Percentiles rank a stretch among this genome's conserved stretches.
Conservation (phyloP, 2,113 vertebrate genomes). For the Chlorodrepanis virens region DNA sequence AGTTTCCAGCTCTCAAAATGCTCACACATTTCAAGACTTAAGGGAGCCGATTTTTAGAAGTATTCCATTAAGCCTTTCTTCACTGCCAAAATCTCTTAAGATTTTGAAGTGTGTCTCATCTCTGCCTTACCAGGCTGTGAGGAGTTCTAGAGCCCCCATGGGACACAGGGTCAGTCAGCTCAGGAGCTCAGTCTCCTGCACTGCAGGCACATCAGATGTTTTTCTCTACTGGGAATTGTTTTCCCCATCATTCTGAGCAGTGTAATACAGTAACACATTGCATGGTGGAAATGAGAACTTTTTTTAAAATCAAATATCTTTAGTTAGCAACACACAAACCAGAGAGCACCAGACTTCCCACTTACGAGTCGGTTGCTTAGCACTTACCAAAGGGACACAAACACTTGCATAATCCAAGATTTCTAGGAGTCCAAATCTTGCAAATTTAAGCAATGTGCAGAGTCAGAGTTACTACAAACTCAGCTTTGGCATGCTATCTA, state of each 20-base stretch:
- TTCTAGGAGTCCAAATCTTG: not conserved
- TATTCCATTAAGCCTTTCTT: not conserved
- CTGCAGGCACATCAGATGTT: not conserved
- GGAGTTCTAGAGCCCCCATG: not conserved
- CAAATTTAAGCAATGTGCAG: not conserved
- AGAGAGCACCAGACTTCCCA: not conserved
- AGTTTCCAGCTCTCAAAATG: not conserved
- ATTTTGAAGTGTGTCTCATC: not conserved
- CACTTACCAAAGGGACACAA: not conserved
- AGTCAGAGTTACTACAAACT: not conserved
- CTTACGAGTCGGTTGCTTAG: not conserved
- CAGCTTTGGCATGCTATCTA: not conserved
- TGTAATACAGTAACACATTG: not conserved
- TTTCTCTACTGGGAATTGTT: not conserved
- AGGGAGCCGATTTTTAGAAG: not conserved
- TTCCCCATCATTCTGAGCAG: not conserved
- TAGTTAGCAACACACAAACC: not conserved
- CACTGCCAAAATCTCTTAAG: not conserved
- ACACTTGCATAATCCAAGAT: not conserved
- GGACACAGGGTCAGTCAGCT: not conserved
- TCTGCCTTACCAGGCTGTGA: not conserved
- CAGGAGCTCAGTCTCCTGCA: not conserved
- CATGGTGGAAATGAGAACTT: not conserved
- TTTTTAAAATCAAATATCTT: not conserved
- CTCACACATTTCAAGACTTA: not conserved